A percentile compares a stretch with the other conserved stretches of the same genome.
Evolutionary conservation across 2,888 invertebrate species (phyloP).

Genomic region (Tipula unca): DNA sequence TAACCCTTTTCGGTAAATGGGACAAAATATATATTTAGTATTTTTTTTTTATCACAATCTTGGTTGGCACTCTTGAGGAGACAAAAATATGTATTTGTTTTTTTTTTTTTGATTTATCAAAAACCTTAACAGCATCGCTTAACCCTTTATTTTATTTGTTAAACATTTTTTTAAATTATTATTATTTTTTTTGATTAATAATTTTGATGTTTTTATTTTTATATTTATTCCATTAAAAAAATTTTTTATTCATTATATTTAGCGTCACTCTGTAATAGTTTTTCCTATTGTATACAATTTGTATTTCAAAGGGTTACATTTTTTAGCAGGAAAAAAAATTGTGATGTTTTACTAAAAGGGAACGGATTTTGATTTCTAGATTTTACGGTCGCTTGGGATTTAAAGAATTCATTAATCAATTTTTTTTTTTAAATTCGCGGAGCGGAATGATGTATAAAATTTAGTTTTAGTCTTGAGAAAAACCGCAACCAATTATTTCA

Average conservation of each 20-base stretch:
- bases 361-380: not conserved
- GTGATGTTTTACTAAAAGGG: not conserved
- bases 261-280: not conserved
- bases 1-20: not conserved
- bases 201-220: conserved; percentile 3
- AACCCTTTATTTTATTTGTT: not conserved
- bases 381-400: not conserved
- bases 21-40: not conserved
- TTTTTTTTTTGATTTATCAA: not conserved
- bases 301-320: not conserved
- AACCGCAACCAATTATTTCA: not conserved
- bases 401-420: not conserved
- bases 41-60: conserved; percentile 2
- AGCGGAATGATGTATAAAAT: not conserved
- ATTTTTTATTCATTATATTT: not conserved
- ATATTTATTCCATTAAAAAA: not conserved
- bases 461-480: not conserved
- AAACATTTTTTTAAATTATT: not conserved
- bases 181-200: not conserved
- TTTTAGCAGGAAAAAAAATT: not conserved
- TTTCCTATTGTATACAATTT: not conserved
- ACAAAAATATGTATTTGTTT: not conserved
- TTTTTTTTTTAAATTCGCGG: too few species aligned
- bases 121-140: not conserved
- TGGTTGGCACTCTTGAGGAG: conserved; percentile 8